Conservation (phyloP, 2,888 invertebrate genomes). For the Bibio marci region DNA sequence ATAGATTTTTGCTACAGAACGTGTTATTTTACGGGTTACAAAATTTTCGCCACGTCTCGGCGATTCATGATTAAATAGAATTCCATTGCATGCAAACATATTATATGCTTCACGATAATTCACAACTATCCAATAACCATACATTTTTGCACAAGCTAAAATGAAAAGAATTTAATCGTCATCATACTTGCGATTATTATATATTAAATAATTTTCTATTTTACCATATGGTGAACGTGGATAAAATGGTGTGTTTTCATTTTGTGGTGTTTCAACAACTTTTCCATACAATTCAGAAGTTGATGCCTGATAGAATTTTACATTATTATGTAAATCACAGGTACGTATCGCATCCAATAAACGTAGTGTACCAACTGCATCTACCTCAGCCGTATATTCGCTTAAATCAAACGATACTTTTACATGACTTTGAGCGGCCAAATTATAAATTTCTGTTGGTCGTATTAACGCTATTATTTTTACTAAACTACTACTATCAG, state of each 20-base stretch:
- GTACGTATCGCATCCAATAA: constrained; percentile 83
- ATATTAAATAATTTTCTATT: background rate
- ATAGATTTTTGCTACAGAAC: constrained; percentile 92
- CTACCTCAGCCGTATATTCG: constrained; percentile 97
- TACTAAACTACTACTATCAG: constrained; percentile 88
- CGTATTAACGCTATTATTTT: constrained; percentile 50
- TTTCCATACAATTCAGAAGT: constrained; percentile 92
- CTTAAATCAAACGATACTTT: constrained; percentile 97
- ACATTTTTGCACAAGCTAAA: constrained; percentile 85
- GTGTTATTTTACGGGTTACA: constrained; percentile 94
- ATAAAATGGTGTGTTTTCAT: constrained; percentile 88
- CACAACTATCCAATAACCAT: constrained; percentile 89
- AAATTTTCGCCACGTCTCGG: constrained; percentile 94
- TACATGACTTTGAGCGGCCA: constrained; percentile 98
- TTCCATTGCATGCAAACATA: constrained; percentile 92
- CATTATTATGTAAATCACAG: constrained; percentile 61
- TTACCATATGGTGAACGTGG: constrained; percentile 92
- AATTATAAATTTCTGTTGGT: constrained; percentile 92
- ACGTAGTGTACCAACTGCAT: constrained; percentile 84
- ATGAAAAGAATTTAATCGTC: background rate
- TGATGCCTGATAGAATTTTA: constrained; percentile 88
- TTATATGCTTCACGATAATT: constrained; percentile 92
- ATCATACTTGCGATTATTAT: constrained; percentile 1
- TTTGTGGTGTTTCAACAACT: constrained; percentile 83
- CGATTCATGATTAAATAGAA: constrained; percentile 92